A percentile compares a stretch with the other conserved stretches of the same genome.
These are phyloP conservation scores for Anas flavirostris DNA, from an alignment of 2,797 vertebrate species.

Conservation along the genomic window DNA sequence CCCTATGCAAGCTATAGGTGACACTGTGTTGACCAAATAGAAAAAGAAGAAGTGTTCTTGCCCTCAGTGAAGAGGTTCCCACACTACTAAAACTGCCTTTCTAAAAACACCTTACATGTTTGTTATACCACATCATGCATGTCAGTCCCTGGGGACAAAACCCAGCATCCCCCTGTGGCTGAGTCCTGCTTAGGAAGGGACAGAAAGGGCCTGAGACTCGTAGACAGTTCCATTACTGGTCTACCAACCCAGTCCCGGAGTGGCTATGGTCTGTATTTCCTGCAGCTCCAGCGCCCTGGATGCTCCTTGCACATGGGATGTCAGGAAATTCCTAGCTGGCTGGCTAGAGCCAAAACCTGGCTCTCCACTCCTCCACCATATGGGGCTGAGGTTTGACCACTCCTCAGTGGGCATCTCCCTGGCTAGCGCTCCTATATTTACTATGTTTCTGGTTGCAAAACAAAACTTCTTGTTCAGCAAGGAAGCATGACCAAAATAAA, in stretches of 20 bases:
- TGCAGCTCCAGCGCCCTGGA: background rate
- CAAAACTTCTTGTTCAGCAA: background rate
- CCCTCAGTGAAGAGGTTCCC: background rate
- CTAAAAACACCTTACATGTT: too few species aligned
- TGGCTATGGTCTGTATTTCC: background rate
- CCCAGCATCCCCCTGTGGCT: background rate
- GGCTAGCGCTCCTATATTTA: background rate
- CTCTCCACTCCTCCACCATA: background rate
- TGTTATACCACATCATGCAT: background rate
- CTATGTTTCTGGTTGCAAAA: background rate
- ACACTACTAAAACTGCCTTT: background rate
- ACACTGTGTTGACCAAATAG: background rate
- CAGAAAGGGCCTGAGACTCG: background rate
- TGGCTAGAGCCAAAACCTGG: background rate
- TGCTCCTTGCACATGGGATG: rapidly evolving
- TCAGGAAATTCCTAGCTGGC: background rate
- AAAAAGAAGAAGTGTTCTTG: background rate
- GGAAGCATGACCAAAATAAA: background rate
- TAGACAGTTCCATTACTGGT: background rate
- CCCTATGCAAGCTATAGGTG: background rate
- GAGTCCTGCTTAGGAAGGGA: background rate
- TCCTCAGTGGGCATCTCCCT: background rate
- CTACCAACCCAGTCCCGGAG: background rate
- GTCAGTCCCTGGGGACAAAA: background rate
- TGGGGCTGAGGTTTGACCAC: background rate